These are phyloP conservation scores for Polypterus bichir DNA, from an alignment of 2,113 vertebrate genomes.

Conservation along the genomic window DNA sequence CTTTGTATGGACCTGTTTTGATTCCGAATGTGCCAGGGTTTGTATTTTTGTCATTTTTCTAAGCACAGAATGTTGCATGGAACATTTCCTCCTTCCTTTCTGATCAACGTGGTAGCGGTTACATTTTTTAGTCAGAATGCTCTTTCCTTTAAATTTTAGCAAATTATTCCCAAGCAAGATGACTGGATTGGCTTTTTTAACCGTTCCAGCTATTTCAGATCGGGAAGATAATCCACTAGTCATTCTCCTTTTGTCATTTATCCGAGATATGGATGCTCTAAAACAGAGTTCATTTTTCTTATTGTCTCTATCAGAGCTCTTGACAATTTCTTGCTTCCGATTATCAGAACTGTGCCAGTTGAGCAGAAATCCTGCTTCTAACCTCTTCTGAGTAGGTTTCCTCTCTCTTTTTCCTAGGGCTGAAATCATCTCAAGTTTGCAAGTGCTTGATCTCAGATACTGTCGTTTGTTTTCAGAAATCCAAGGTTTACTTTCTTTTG, in stretches of 20 bases:
- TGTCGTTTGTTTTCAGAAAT: conserved; percentile 15
- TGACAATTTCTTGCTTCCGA: conserved; percentile 4
- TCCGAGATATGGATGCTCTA: conserved; percentile 21
- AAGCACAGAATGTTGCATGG: conserved; percentile 8
- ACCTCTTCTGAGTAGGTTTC: conserved; percentile 56
- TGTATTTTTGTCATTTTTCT: conserved; percentile 21
- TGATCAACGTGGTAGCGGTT: background rate
- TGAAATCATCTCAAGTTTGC: background rate
- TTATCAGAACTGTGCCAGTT: conserved; percentile 43
- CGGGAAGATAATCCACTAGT: background rate
- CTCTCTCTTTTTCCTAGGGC: conserved; percentile 59
- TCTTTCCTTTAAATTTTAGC: background rate
- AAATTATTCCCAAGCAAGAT: background rate
- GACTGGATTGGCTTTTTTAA: conserved; percentile 5
- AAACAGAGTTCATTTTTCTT: conserved; percentile 54
- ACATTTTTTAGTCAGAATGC: conserved; percentile 3
- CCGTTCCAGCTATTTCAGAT: conserved; percentile 2
- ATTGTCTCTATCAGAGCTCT: conserved; percentile 49
- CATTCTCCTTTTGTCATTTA: conserved; percentile 9
- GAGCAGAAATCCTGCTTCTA: conserved; percentile 60
- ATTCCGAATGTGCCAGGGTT: conserved; percentile 27
- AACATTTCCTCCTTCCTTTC: background rate
- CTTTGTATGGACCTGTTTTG: conserved; percentile 14
- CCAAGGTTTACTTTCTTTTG: conserved; percentile 11
- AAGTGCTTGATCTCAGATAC: conserved; percentile 7